Percentiles rank a stretch among this genome's conserved stretches.
Evolutionary conservation across 1,140 invertebrate species (phyloP).

Genomic region (Drosophila malerkotliana): DNA sequence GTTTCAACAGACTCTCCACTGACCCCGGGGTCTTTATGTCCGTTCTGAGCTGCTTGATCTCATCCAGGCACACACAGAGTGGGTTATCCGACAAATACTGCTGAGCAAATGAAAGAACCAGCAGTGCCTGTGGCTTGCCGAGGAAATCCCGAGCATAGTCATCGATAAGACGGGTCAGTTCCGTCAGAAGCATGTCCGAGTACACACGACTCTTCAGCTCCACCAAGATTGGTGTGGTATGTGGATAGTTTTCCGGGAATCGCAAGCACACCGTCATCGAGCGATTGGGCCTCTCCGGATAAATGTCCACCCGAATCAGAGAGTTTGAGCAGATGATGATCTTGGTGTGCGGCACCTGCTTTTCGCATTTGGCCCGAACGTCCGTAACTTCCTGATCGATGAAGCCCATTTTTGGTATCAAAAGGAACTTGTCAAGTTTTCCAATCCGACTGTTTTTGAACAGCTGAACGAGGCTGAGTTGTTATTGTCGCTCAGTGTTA

Average conservation of each 20-base stretch:
- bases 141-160: slow-evolving; percentile 86
- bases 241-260: slow-evolving; percentile 87
- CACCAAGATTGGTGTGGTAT: slow-evolving; percentile 86
- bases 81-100: slow-evolving; percentile 90
- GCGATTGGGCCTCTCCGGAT: slow-evolving; percentile 86
- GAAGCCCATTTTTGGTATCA: slow-evolving; percentile 85
- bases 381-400: slow-evolving; percentile 88
- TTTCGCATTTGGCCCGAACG: slow-evolving; percentile 87
- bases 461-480: slow-evolving; percentile 20
- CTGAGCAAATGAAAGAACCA: slow-evolving; percentile 86
- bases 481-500: slow-evolving; percentile 8
- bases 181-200: slow-evolving; percentile 87
- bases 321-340: slow-evolving; percentile 87
- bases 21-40: slow-evolving; percentile 75
- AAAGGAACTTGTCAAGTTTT: background rate
- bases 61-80: slow-evolving; percentile 89
- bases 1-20: slow-evolving; percentile 84
- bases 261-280: slow-evolving; percentile 88
- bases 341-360: slow-evolving; percentile 86
- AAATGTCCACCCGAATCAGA: slow-evolving; percentile 87
- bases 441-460: slow-evolving; percentile 34
- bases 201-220: slow-evolving; percentile 90
- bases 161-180: slow-evolving; percentile 88
- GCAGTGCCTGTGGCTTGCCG: slow-evolving; percentile 86
- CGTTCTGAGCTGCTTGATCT: slow-evolving; percentile 88